Evolutionary conservation across 2,888 invertebrate genomes (phyloP).

Genomic region (Erebia epiphron): DNA sequence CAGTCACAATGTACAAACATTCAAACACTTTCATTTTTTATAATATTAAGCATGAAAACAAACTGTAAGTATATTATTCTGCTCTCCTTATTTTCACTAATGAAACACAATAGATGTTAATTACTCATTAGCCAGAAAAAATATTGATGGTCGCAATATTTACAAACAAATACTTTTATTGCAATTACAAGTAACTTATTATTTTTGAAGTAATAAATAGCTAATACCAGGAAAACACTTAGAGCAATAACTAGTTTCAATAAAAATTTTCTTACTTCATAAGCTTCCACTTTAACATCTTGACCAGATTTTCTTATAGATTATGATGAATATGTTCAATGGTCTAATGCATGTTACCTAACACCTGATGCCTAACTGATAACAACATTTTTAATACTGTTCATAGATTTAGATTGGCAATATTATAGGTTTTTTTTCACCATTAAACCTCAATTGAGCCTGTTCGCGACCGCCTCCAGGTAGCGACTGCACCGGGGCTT

Average conservation of each 20-base stretch:
- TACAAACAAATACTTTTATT: no score
- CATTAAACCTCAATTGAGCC: conserved; percentile 7
- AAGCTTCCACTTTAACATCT: conserved; percentile 22
- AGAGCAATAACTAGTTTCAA: neutral
- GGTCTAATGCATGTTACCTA: conserved; percentile 13
- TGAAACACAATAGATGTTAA: no score
- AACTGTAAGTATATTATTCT: no score
- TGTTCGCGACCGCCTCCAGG: conserved; percentile 32
- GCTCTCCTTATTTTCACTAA: no score
- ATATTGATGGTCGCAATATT: no score
- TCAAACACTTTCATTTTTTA: no score
- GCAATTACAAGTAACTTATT: neutral
- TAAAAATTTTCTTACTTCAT: conserved; percentile 11
- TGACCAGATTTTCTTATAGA: conserved; percentile 9
- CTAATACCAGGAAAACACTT: neutral
- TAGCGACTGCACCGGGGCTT: conserved; percentile 35
- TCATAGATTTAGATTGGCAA: neutral
- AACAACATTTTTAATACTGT: conserved; percentile 13
- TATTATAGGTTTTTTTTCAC: neutral
- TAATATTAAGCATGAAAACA: no score
- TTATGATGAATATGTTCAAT: neutral
- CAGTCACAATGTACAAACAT: no score
- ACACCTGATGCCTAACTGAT: neutral
- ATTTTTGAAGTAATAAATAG: neutral
- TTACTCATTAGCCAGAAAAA: no score